Base-by-base conservation (phyloP, 2,888 invertebrate genomes). In the Thereva nobilitata region DNA sequence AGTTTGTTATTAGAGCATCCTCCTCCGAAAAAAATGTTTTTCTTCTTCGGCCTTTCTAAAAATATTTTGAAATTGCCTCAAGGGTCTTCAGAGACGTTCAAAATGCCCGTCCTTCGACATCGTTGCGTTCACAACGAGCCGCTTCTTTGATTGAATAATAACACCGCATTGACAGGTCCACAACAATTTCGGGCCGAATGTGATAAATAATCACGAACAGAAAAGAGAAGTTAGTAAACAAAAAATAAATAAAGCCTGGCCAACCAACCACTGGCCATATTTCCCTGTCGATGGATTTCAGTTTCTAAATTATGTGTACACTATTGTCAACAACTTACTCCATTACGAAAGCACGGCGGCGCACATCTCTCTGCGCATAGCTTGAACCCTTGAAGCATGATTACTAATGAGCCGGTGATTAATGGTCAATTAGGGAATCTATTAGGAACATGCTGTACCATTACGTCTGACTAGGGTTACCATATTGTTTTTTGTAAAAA, bases 1-100 rank as follows among this genome's bases (percentile, higher is more conserved):
- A 50, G 10, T 61, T 61, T 61, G 61, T 63, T 63, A 50, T 63
- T 63, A 45, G 63, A 63, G 50, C 52, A 52, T 34, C 57, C n/a
- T 8, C 42, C 45, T 23, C 23, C 23, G 23, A 23, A 23, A 23
- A 35, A n/a, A 34, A 57, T 44, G 42, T 57, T 44, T 57, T 45
- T 23, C 34, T 34, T n/a, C 44, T 5, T 44, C 6, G 9, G 35
- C 9, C 35, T 44, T 44, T 44, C 23, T 23, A 23, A 23, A 42
- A 45, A 42, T 42, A 45, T 57, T 57, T 57, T n/a, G 42, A 23
- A 23, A 55, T 55, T 55, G 41, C 55, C 55, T 40, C 4, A 55
- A 55, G 40, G 40, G 23, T 55, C n/a, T 57, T 23, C 23, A 23
- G 23, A 23, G 23, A 23, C 23, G 23, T 23, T 23, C 23, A 23